phyloP scores from a whole-genome alignment of 1,140 invertebrate genomes.

The Mactra quadrangularis region DNA sequence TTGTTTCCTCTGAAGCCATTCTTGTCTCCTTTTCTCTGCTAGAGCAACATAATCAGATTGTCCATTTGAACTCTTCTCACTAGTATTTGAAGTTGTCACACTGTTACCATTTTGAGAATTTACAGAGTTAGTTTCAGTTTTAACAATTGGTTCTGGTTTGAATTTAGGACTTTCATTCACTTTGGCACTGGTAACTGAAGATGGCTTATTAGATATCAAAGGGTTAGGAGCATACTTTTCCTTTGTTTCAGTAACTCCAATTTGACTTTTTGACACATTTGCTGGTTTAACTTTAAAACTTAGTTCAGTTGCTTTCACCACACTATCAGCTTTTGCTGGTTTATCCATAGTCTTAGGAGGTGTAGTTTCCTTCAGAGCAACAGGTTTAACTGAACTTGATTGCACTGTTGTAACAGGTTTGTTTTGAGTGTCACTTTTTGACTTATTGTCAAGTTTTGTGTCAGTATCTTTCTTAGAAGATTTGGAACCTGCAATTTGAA shows the following conservation, averaged over 20 bases:
- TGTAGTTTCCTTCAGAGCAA: not conserved
- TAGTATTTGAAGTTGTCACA: slow-evolving; percentile 18
- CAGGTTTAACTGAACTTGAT: slow-evolving; percentile 12
- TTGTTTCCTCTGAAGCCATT: slow-evolving; percentile 74
- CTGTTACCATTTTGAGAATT: slow-evolving; percentile 24
- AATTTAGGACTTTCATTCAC: slow-evolving; percentile 32
- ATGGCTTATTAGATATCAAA: not conserved
- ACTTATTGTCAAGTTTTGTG: slow-evolving; percentile 40
- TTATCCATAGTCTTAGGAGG: not conserved
- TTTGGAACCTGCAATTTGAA: slow-evolving; percentile 66
- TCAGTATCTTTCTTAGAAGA: slow-evolving; percentile 55
- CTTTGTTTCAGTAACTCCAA: slow-evolving; percentile 42
- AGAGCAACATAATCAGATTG: slow-evolving; percentile 74
- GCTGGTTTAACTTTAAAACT: slow-evolving; percentile 49
- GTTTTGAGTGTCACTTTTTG: not conserved
- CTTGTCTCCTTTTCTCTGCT: slow-evolving; percentile 78
- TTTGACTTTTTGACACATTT: slow-evolving; percentile 32
- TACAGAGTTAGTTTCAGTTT: slow-evolving; percentile 15
- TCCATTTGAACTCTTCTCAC: slow-evolving; percentile 48
- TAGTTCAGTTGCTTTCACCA: slow-evolving; percentile 7
- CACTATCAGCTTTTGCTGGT: not conserved
- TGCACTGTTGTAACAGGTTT: slow-evolving; percentile 20
- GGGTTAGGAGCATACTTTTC: slow-evolving; percentile 30
- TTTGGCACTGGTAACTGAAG: slow-evolving; percentile 23
- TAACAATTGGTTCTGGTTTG: slow-evolving; percentile 25